These are phyloP conservation scores for Amiota communis DNA, from an alignment of 2,888 invertebrate genomes.

Conservation along the genomic window DNA sequence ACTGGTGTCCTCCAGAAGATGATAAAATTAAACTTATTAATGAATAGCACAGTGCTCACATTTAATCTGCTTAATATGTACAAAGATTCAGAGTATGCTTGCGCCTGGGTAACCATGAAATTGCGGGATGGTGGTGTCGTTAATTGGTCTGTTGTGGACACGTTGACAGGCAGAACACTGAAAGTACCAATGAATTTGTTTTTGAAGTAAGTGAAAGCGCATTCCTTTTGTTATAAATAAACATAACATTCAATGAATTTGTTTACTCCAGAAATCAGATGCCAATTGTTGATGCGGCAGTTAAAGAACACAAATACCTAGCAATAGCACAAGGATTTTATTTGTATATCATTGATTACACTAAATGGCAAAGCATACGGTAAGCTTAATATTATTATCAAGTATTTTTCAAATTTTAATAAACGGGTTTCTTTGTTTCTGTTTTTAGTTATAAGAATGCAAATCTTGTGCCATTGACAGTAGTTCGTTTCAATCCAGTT, in stretches of 20 bases:
- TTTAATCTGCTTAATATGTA: constrained; percentile 64
- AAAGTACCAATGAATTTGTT: constrained; percentile 44
- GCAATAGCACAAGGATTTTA: constrained; percentile 54
- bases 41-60: constrained; percentile 43
- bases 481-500: constrained; percentile 80
- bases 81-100: constrained; percentile 53
- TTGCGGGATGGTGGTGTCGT: constrained; percentile 28
- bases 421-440: constrained; percentile 17
- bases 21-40: constrained; percentile 40
- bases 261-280: constrained; percentile 45
- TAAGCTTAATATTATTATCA: constrained; percentile 34
- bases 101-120: constrained; percentile 62
- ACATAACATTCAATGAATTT: not conserved
- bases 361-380: constrained; percentile 57
- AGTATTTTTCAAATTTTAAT: not conserved
- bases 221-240: not conserved
- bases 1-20: constrained; percentile 73
- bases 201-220: constrained; percentile 54
- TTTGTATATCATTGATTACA: constrained; percentile 64
- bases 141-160: constrained; percentile 60
- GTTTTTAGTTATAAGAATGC: constrained; percentile 52
- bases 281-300: constrained; percentile 59
- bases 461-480: constrained; percentile 74
- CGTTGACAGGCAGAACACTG: constrained; percentile 45
- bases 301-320: constrained; percentile 60